Conservation (phyloP, 2,888 invertebrate species). For the Bursaphelenchus okinawaensis region DNA sequence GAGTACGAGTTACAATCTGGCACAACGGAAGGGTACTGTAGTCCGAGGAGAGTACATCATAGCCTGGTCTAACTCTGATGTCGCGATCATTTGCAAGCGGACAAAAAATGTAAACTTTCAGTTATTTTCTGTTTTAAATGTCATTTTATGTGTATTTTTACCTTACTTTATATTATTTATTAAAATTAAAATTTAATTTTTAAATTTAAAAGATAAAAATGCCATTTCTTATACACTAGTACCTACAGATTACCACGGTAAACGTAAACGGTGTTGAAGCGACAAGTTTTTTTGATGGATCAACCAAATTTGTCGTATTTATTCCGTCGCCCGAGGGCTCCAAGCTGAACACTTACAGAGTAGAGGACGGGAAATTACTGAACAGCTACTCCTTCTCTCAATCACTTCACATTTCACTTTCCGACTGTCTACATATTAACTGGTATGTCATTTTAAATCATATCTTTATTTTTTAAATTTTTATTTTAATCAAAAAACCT, state of each 20-base stretch:
- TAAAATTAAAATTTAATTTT: too few relatives aligned
- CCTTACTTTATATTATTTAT: background rate
- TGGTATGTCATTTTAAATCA: too few relatives aligned
- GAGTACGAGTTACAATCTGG: background rate
- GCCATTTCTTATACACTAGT: too few relatives aligned
- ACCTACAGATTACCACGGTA: background rate
- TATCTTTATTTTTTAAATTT: too few relatives aligned
- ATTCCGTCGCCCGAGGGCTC: background rate
- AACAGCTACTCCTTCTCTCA: background rate
- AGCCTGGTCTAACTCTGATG: background rate
- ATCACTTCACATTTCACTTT: background rate
- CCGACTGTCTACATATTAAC: background rate
- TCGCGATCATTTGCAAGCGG: background rate
- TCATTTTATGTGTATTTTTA: background rate
- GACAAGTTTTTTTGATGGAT: background rate
- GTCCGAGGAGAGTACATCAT: background rate
- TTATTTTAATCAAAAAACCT: too few relatives aligned
- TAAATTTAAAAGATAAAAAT: too few relatives aligned
- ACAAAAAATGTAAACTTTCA: background rate
- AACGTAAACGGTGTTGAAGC: background rate
- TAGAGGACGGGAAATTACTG: background rate
- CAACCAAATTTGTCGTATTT: background rate
- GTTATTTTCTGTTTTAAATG: too few relatives aligned
- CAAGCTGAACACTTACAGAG: background rate
- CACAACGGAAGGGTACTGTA: background rate